phyloP scores from a whole-genome alignment of 2,113 vertebrate genomes.

The Apaloderma vittatum region DNA sequence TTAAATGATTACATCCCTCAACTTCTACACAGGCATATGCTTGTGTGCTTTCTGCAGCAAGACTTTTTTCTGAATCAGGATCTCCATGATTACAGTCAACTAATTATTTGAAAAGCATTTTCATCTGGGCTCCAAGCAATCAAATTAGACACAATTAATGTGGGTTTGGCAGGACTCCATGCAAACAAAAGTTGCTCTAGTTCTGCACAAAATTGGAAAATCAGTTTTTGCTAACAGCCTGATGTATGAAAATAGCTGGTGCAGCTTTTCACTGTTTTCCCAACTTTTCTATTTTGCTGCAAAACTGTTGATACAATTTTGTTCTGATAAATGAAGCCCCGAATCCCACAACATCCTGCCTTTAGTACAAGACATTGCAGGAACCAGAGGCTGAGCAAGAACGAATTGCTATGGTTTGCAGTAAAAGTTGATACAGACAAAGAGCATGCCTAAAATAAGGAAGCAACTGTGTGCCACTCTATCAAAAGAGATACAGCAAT shows the following conservation, averaged over 20 bases:
- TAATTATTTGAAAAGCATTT: constrained; percentile 61
- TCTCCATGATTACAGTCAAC: constrained; percentile 35
- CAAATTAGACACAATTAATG: constrained; percentile 56
- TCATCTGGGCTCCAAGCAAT: constrained; percentile 44
- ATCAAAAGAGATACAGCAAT: constrained; percentile 14
- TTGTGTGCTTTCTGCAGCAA: neutral
- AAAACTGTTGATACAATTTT: constrained; percentile 36
- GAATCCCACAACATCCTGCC: neutral
- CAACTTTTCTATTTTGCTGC: constrained; percentile 13
- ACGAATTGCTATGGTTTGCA: constrained; percentile 51
- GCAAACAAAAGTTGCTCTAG: constrained; percentile 33
- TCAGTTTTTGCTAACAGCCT: constrained; percentile 20
- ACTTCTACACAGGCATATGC: neutral
- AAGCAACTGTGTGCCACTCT: neutral
- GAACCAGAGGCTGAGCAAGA: constrained; percentile 5
- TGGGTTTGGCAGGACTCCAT: constrained; percentile 46
- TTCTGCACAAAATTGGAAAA: constrained; percentile 36
- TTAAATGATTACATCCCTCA: constrained; percentile 3
- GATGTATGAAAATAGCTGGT: constrained; percentile 22
- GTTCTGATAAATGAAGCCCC: constrained; percentile 37
- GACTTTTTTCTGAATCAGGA: neutral
- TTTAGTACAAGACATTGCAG: constrained; percentile 8
- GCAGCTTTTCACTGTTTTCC: neutral
- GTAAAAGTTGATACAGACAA: constrained; percentile 51
- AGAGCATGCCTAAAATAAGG: constrained; percentile 22